Conservation (phyloP, 2,888 invertebrate genomes). For the Schizotus pectinicornis region DNA sequence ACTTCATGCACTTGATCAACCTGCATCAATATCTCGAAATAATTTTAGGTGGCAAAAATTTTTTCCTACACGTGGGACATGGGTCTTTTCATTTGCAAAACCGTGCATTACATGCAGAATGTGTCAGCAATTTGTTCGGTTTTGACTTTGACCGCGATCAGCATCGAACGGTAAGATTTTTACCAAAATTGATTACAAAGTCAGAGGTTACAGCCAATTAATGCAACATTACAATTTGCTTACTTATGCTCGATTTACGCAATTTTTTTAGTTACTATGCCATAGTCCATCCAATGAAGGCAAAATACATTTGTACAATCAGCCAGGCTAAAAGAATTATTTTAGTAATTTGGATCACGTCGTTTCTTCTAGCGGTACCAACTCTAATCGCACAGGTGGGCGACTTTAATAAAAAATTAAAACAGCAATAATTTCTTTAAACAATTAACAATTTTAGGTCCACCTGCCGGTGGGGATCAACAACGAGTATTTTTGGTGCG, state of each 20-base stretch:
- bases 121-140: conserved; percentile 76
- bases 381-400: conserved; percentile 69
- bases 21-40: neutral
- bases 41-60: conserved; percentile 65
- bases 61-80: conserved; percentile 74
- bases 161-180: conserved; percentile 69
- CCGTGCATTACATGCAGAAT: conserved; percentile 74
- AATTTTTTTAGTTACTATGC: conserved; percentile 68
- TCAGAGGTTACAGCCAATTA: neutral
- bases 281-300: conserved; percentile 73
- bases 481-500: conserved; percentile 64
- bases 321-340: conserved; percentile 69
- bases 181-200: conserved; percentile 8
- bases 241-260: conserved; percentile 10
- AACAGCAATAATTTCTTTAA: neutral
- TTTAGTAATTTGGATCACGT: conserved; percentile 65
- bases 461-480: conserved; percentile 49
- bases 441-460: conserved; percentile 42
- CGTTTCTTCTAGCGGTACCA: conserved; percentile 67
- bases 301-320: conserved; percentile 71
- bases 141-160: conserved; percentile 74
- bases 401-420: neutral
- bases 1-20: neutral
- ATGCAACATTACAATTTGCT: conserved; percentile 1
- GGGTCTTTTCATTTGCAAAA: conserved; percentile 71